Conservation (phyloP, 2,113 vertebrate genomes). For the Clarias magur region DNA sequence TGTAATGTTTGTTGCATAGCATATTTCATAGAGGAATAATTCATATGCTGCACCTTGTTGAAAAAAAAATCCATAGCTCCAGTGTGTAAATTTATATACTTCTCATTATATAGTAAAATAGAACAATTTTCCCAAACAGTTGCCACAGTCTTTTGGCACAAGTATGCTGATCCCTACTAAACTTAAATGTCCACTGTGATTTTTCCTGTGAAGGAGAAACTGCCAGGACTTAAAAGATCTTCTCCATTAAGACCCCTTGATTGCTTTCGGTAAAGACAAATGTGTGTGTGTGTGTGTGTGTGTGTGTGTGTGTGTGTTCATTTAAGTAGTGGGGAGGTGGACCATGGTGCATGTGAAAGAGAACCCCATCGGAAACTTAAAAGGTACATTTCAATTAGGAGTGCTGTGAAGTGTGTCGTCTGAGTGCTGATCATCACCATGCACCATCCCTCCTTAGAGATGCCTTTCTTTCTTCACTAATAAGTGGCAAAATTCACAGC, state of each 20-base stretch:
- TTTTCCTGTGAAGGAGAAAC: not conserved
- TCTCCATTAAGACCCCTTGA: not conserved
- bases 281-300: not conserved
- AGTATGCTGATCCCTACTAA: not conserved
- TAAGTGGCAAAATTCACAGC: constrained; percentile 29
- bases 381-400: constrained; percentile 51
- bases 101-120: not conserved
- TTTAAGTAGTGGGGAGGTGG: not conserved
- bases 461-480: constrained; percentile 40
- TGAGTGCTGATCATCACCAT: constrained; percentile 41
- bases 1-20: not conserved
- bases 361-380: constrained; percentile 18
- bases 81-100: not conserved
- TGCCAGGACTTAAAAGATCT: not conserved
- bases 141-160: not conserved
- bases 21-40: not conserved
- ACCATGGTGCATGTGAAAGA: constrained; percentile 2
- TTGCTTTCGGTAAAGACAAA: not conserved
- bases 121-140: not conserved
- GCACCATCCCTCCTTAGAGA: constrained; percentile 11
- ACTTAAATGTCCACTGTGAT: not conserved
- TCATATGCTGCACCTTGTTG: not conserved
- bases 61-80: not conserved
- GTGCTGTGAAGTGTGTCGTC: constrained; percentile 28
- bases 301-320: constrained; percentile 2